Base-by-base conservation (phyloP, 2,888 invertebrate species). In the Fragum fragum region DNA sequence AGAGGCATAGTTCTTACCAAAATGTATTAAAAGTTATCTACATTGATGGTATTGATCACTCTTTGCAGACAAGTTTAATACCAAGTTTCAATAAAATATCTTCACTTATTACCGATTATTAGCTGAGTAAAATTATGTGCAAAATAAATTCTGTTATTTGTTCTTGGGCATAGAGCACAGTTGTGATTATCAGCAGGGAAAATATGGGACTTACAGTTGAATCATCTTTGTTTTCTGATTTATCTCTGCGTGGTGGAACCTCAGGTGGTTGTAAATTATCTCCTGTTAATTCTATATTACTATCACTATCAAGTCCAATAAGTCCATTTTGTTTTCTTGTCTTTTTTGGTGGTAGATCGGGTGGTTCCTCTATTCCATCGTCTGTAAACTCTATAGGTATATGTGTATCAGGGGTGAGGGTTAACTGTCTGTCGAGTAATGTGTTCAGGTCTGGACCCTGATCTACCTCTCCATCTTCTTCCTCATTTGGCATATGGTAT, bases 351-450 rank as follows among this genome's bases (percentile, higher is more conserved):
- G 92, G 92, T n/a, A 92, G 79, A 7, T 86, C 88, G 26, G 92
- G 92, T 0, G 93, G 92, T 47, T 96, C 96, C 23, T 71, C 79
- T 21, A 11, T 39, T 3, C 63, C 55, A 18, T 52, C 53, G 1
- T 72, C 63, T 26, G 79, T 78, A 39, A 66, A 66, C 28, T 83
- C 87, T 75, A 85, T 83, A 1, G 90, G 90, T 18, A 85, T 87
- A 23, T 85, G 86, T 23, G 88, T 76, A 63, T 91, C 89, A 1
- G 93, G 93, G 32, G 90, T 91, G 52, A 93, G 84, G 23, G 93
- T 93, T 70, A 89, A 69, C 88, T 89, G 89, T 63, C 92, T 85
- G 84, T 93, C 93, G 6, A 90, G 88, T 28, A 94, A 81, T 14
- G 86, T 83, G 32, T 92, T 89, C 36, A 92, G 71, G 79, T 92